phyloP scores from a whole-genome alignment of 2,113 vertebrate genomes.

The Colossoma macropomum region DNA sequence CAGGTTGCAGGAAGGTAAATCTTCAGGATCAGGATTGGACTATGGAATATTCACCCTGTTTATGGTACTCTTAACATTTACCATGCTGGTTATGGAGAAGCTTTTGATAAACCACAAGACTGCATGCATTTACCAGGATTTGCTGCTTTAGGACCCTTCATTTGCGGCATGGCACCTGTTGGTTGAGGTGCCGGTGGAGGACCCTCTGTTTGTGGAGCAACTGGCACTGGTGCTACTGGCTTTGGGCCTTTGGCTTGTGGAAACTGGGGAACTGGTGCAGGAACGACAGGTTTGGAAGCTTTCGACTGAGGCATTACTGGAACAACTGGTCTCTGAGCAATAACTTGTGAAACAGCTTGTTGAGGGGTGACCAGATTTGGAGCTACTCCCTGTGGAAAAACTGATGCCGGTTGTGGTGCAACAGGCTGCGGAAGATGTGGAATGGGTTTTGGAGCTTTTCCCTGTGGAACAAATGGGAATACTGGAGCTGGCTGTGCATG shows the following conservation, averaged over 20 bases:
- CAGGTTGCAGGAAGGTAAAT: too few relatives aligned
- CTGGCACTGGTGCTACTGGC: slow-evolving; percentile 38
- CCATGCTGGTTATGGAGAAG: slow-evolving; percentile 20
- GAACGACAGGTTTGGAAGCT: too few relatives aligned
- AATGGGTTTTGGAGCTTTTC: slow-evolving; percentile 34
- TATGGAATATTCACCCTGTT: background rate
- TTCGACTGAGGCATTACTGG: background rate
- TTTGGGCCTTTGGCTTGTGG: slow-evolving; percentile 44
- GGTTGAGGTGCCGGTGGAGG: slow-evolving; percentile 16
- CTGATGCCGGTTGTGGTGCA: background rate
- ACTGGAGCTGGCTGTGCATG: slow-evolving; percentile 23
- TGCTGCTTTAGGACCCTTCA: slow-evolving; percentile 17
- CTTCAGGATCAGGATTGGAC: too few relatives aligned
- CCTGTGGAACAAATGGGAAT: slow-evolving; percentile 41
- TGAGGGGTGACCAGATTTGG: slow-evolving; percentile 26
- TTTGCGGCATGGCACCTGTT: slow-evolving; percentile 12
- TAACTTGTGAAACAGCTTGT: slow-evolving; percentile 4
- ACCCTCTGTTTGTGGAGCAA: slow-evolving; percentile 20
- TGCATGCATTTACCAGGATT: slow-evolving; percentile 37
- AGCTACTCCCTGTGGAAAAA: slow-evolving; percentile 4
- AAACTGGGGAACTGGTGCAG: background rate
- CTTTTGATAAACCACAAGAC: background rate
- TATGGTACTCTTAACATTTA: background rate
- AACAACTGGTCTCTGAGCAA: background rate
- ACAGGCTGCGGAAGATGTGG: slow-evolving; percentile 11